Base-by-base conservation (phyloP, 2,113 vertebrate species). In the Pseudonaja textilis region DNA sequence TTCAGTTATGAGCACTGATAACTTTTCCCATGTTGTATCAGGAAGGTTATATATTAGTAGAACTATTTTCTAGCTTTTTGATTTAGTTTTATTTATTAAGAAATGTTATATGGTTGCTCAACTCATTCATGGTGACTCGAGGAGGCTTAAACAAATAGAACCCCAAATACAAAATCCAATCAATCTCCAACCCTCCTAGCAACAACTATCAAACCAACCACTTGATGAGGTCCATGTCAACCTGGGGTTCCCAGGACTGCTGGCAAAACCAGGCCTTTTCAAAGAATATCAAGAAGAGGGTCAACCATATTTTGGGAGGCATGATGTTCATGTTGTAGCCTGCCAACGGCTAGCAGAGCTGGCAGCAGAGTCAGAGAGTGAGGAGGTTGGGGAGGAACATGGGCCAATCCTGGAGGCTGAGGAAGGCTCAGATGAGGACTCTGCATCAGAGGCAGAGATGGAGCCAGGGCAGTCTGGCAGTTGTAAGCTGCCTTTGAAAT, bases 1-100 rank as follows among this genome's bases (percentile, higher is more conserved):
- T 88, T 94, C 87, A 81, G 91, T 90, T 81, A 94, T 93, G 8
- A 89, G 94, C 91, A 91, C 88, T 45, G 29, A 93, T 95, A 93
- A 94, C 92, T 11, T 22, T 93, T 92, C 93, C 42, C 69, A 54
- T 87, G 61, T 85, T 93, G 54, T 69, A 89, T 90, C 91, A 92
- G 59, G 10, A 74, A 74, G 59, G 12, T 85, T 52, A 26, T 45
- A 39, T 42, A 61, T 86, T 45, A 47, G 29, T 0, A 26, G 59
- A 29, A 16, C 20, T 57, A 87, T 61, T 12, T n/a, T 74, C 52
- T 56, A 9, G 18, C 50, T 52, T 85, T 25, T 14, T 34, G 56
- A 34, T 64, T 14, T 64, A 14, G n/a, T 64, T 64, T 64, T 64
- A n/a, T 14, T 5, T 14, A n/a, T 64, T 64, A n/a, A 14, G 11